Evolutionary conservation across 2,113 vertebrate species (phyloP).

Genomic region (Gallinago paraguaiae): DNA sequence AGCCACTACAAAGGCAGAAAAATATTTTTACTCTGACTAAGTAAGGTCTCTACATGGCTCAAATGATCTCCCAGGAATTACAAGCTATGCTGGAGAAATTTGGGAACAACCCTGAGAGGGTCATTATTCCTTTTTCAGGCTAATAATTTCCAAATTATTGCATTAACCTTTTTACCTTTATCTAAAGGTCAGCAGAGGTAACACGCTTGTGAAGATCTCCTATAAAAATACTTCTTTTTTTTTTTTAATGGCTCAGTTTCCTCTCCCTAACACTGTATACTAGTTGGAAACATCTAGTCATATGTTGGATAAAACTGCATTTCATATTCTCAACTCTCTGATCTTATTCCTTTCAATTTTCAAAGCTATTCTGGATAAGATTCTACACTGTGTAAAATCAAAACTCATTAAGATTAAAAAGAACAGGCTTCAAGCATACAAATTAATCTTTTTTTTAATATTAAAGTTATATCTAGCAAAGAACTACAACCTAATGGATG

Average conservation of each 20-base stretch:
- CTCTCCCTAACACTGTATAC: constrained; percentile 19
- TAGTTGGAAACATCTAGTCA: constrained; percentile 72
- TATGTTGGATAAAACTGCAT: constrained; percentile 42
- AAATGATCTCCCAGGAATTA: constrained; percentile 47
- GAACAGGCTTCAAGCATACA: constrained; percentile 44
- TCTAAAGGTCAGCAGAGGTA: constrained; percentile 64
- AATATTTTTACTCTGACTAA: constrained; percentile 65
- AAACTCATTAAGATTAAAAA: constrained; percentile 61
- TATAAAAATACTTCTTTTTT: constrained; percentile 33
- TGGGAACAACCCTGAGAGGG: constrained; percentile 19
- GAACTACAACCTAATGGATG: background rate
- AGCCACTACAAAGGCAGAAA: constrained; percentile 53
- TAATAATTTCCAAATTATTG: constrained; percentile 48
- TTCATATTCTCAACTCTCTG: constrained; percentile 57
- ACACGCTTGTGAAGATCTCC: constrained; percentile 38
- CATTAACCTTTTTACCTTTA: constrained; percentile 60
- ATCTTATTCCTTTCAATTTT: constrained; percentile 61
- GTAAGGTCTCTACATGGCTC: background rate
- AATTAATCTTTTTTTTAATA: constrained; percentile 19
- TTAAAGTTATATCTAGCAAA: constrained; percentile 33
- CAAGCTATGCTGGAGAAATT: constrained; percentile 19
- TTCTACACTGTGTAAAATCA: constrained; percentile 68
- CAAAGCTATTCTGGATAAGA: constrained; percentile 56
- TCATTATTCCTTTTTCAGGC: constrained; percentile 1
- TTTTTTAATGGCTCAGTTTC: constrained; percentile 42